Evolutionary conservation across 1,140 invertebrate species (phyloP), one percentile per base, ranked within the genome.

Genomic region (Potamilus streckersoni): DNA sequence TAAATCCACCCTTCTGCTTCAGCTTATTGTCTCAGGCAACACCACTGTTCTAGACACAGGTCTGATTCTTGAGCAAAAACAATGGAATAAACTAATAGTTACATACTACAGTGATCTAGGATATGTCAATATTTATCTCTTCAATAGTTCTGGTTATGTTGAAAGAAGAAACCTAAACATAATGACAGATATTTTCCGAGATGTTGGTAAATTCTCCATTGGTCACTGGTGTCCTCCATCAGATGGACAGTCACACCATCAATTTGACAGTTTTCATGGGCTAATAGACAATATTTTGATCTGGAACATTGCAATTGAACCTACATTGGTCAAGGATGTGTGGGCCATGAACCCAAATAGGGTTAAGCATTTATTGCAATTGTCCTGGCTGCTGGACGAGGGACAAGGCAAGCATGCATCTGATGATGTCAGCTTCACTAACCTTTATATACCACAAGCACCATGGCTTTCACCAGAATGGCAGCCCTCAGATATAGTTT

Each of bases 71-170:
- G 73, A 82, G 23, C 55, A 62, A 57, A 64, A 72, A 55, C 56
- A 71, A 55, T 84, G 82, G 82, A 84, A 84, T 73, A 82, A 84
- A 74, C 71, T 84, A 0, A 62, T 82, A 15, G 59, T 84, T 23
- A 75, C 73, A 15, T 84, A 81, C 59, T 62, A 79, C 57, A 78
- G 73, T 49, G n/a, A 38, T 12, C 68, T 75, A 23, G 80, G 81
- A 20, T 67, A 58, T 14, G 16, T 60, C 15, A 76, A 73, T 15
- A 12, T 84, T 19, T 84, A 81, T 70, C 61, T 77, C 27, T 81
- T 84, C 65, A 76, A 76, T 66, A 78, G 68, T 27, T 49, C 74
- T 38, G 81, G 72, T 0, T 65, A 71, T 61, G 38, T 81, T 23
- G 78, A 20, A 69, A 75, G 59, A 56, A 74, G 23, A 38, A 70